These are phyloP conservation scores for Cladorhizidae sp. DNA, from an alignment of 37 sponge, comb jelly and placozoan genomes.

Conservation along the genomic window DNA sequence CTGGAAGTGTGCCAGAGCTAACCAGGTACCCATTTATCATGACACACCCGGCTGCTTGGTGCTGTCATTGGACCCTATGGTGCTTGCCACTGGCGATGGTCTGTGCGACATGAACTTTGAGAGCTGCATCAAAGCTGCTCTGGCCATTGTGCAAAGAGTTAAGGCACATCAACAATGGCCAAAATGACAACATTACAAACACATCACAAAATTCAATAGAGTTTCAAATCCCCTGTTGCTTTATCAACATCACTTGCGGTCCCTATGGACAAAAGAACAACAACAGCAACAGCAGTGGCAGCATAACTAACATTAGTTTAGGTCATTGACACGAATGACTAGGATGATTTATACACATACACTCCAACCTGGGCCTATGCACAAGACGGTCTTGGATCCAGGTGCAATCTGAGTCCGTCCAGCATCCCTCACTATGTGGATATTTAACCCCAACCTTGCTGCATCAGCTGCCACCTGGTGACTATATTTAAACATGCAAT, in stretches of 20 bases:
- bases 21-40: not conserved
- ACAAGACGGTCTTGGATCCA: constrained; percentile 93
- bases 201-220: constrained; percentile 49
- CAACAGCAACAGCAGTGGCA: too few relatives aligned
- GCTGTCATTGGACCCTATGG: constrained; percentile 39
- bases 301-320: too few relatives aligned
- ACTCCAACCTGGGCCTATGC: constrained; percentile 89
- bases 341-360: not conserved
- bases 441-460: constrained; percentile 52
- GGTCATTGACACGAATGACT: too few relatives aligned
- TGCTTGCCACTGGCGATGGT: constrained; percentile 66
- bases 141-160: constrained; percentile 1
- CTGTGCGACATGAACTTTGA: constrained; percentile 60
- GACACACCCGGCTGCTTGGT: constrained; percentile 41
- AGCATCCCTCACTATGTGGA: constrained; percentile 91
- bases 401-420: constrained; percentile 98
- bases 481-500: constrained; percentile 3
- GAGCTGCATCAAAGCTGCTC: constrained; percentile 46
- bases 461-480: constrained; percentile 34
- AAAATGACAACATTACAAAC: not conserved
- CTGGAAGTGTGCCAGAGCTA: constrained; percentile 66
- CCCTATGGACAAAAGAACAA: not conserved
- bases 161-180: not conserved
- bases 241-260: constrained; percentile 45
- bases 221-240: constrained; percentile 90